Evolutionary conservation across 2,797 vertebrate species (phyloP).

Genomic region (Percopsis omiscomaycus): DNA sequence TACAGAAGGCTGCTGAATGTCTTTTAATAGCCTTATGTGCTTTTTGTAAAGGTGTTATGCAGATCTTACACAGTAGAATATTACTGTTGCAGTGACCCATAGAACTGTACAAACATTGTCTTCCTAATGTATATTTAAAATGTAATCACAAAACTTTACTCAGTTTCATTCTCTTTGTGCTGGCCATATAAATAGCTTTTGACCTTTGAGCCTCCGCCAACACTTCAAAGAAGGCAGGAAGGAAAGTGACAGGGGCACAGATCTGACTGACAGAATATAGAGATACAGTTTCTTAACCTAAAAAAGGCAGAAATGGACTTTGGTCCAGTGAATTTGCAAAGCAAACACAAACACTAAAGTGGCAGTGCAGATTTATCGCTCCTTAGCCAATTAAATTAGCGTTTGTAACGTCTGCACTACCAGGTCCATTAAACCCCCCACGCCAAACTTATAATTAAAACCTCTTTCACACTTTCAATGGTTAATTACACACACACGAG

Average conservation of each 20-base stretch:
- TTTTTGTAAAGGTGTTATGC: not conserved
- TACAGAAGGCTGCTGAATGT: not conserved
- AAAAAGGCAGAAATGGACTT: not conserved
- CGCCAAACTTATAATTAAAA: slow-evolving; percentile 68
- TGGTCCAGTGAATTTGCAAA: slow-evolving; percentile 14
- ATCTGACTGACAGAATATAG: not conserved
- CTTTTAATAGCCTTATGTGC: not conserved
- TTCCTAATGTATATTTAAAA: too few relatives aligned
- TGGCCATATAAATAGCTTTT: not conserved
- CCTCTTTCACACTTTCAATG: slow-evolving; percentile 60
- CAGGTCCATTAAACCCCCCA: slow-evolving; percentile 63
- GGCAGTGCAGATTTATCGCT: slow-evolving; percentile 21
- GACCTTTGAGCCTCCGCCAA: not conserved
- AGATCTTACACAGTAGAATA: too few relatives aligned
- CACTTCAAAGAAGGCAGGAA: not conserved
- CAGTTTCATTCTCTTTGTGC: too few relatives aligned
- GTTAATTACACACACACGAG: slow-evolving; percentile 63
- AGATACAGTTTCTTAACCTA: not conserved
- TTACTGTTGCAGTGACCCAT: too few relatives aligned
- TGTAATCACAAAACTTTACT: too few relatives aligned
- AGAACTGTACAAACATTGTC: not conserved
- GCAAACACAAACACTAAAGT: slow-evolving; percentile 23
- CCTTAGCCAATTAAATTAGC: slow-evolving; percentile 61
- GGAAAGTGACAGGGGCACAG: not conserved
- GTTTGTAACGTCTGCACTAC: slow-evolving; percentile 55